A percentile compares a stretch with the other conserved stretches of the same genome.
Evolutionary conservation across 2,113 vertebrate species (phyloP).

Genomic region (Paracanthobrama guichenoti): DNA sequence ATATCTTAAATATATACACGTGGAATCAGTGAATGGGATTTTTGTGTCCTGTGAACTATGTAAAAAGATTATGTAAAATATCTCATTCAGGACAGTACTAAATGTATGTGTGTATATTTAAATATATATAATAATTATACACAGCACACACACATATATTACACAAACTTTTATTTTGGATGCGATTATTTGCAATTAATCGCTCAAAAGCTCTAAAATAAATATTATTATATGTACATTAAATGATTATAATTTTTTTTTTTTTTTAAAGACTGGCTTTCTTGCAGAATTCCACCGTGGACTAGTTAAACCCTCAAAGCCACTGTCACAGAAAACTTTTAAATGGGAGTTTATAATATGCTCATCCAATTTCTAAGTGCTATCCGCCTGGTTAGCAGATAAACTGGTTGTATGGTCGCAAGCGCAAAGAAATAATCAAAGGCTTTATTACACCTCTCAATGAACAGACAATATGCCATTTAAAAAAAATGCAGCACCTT

Average conservation of each 20-base stretch:
- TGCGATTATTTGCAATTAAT: too few relatives aligned
- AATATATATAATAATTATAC: too few relatives aligned
- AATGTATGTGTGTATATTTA: too few relatives aligned
- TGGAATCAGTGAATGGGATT: too few relatives aligned
- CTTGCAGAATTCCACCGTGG: not conserved
- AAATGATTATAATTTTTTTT: not conserved
- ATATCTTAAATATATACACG: too few relatives aligned
- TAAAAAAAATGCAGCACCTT: slow-evolving; percentile 27
- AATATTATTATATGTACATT: not conserved
- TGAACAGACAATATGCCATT: slow-evolving; percentile 32
- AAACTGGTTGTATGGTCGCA: not conserved
- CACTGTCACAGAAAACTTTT: not conserved
- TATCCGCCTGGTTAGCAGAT: not conserved
- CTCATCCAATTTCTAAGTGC: not conserved
- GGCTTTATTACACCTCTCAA: not conserved
- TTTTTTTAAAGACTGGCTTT: not conserved
- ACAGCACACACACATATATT: too few relatives aligned
- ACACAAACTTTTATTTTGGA: too few relatives aligned
- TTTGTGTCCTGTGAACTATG: too few relatives aligned
- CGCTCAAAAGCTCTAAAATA: not conserved
- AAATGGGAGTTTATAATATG: too few relatives aligned
- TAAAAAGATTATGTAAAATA: too few relatives aligned
- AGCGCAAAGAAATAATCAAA: slow-evolving; percentile 26
- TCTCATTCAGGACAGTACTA: too few relatives aligned
- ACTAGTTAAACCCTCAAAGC: not conserved